Conservation (phyloP, 1,140 invertebrate genomes). For the Metopolophium dirhodum region DNA sequence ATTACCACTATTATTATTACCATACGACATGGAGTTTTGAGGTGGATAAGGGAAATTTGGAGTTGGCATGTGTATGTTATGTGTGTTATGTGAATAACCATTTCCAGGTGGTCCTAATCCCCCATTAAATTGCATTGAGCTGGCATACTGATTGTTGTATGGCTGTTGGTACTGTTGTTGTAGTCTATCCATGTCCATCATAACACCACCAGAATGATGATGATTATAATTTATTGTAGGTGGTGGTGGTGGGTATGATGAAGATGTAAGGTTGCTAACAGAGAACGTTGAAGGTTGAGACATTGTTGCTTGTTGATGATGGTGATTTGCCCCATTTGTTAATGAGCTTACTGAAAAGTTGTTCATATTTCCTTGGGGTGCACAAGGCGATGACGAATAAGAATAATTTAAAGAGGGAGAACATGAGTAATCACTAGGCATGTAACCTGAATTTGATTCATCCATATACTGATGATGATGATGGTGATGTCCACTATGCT, state of each 20-base stretch:
- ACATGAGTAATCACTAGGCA: slow-evolving; percentile 60
- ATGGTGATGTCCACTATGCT: slow-evolving; percentile 56
- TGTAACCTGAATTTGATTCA: slow-evolving; percentile 57
- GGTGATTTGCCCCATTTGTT: slow-evolving; percentile 62
- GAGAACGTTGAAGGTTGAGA: slow-evolving; percentile 44
- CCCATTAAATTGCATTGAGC: slow-evolving; percentile 57
- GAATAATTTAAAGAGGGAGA: slow-evolving; percentile 51
- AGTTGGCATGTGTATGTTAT: slow-evolving; percentile 67
- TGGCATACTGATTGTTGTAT: slow-evolving; percentile 63
- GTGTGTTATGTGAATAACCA: slow-evolving; percentile 61
- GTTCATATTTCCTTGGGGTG: slow-evolving; percentile 60
- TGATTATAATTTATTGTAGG: slow-evolving; percentile 47
- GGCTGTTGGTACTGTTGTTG: slow-evolving; percentile 48
- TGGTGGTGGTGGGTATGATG: slow-evolving; percentile 20
- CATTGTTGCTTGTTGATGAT: slow-evolving; percentile 37
- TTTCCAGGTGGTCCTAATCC: slow-evolving; percentile 28
- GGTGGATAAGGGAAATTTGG: slow-evolving; percentile 67
- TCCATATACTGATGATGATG: slow-evolving; percentile 55
- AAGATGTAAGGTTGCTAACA: slow-evolving; percentile 38
- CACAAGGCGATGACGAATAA: slow-evolving; percentile 59
- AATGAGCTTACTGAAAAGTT: slow-evolving; percentile 64
- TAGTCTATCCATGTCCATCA: slow-evolving; percentile 52
- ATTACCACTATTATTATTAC: slow-evolving; percentile 64
- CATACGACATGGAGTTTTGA: slow-evolving; percentile 61
- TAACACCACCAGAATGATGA: slow-evolving; percentile 49